A percentile compares a stretch with the other conserved stretches of the same genome.
Evolutionary conservation across 2,888 invertebrate species (phyloP).

Genomic region (Cephus nigrinus): DNA sequence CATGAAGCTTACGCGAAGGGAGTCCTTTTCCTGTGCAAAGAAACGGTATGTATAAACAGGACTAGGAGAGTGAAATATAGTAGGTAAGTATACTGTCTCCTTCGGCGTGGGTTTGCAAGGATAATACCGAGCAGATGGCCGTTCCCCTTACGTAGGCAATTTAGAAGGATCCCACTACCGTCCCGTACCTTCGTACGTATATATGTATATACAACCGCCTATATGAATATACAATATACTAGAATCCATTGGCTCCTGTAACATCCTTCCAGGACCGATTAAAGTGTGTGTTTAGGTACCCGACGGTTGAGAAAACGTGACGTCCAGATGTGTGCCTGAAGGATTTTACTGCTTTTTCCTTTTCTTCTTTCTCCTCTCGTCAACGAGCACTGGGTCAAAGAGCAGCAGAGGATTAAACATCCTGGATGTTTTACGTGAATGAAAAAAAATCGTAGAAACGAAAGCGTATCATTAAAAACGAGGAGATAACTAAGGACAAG

Average conservation of each 20-base stretch:
- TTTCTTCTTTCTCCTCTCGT: neutral
- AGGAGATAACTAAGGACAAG: neutral
- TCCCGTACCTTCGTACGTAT: neutral
- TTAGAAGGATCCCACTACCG: conserved; percentile 30
- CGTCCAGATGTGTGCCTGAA: conserved; percentile 32
- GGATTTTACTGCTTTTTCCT: conserved; percentile 18
- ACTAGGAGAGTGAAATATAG: neutral
- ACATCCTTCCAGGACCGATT: neutral
- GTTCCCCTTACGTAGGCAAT: conserved; percentile 16
- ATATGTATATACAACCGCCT: neutral
- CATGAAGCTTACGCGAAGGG: neutral
- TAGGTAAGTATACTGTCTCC: neutral
- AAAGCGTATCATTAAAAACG: neutral
- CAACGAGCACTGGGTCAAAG: neutral
- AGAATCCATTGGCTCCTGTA: neutral
- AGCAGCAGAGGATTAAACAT: neutral
- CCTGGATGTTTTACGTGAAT: neutral
- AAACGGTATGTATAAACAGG: neutral
- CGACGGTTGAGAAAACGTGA: conserved; percentile 38
- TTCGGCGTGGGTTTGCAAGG: neutral
- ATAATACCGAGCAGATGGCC: conserved; percentile 29
- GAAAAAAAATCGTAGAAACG: neutral
- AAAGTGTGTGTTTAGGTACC: neutral
- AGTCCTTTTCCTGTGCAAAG: neutral
- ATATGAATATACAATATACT: neutral